A percentile compares a stretch with the other conserved stretches of the same genome.
These are phyloP conservation scores for Ecdyonurus torrentis DNA, from an alignment of 2,888 invertebrate genomes.

Conservation along the genomic window DNA sequence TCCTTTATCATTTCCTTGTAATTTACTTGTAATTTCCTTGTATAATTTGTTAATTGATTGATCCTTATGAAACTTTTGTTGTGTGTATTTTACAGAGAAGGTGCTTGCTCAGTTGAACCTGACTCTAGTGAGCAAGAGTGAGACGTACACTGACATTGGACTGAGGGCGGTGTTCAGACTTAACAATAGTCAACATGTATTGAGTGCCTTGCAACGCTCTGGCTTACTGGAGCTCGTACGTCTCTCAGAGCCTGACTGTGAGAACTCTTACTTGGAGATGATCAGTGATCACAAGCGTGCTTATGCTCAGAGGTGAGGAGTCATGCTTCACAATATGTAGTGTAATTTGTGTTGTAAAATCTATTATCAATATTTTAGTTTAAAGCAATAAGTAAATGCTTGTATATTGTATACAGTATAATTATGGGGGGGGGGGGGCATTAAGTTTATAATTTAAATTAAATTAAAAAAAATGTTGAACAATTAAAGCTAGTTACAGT, in stretches of 20 bases:
- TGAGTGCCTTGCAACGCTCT: conserved; percentile 79
- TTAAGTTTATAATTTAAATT: no score
- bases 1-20: not conserved
- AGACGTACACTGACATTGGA: conserved; percentile 67
- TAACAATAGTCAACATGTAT: conserved; percentile 87
- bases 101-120: conserved; percentile 80
- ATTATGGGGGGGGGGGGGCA: no score
- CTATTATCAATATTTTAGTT: no score
- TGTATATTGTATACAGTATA: no score
- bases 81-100: conserved; percentile 42
- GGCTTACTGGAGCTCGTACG: conserved; percentile 65
- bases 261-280: conserved; percentile 70
- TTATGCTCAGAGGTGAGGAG: conserved; percentile 43
- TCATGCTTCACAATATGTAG: no score
- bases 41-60: no score
- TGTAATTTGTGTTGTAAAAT: no score
- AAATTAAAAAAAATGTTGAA: no score
- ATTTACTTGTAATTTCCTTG: not conserved
- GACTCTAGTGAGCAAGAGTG: conserved; percentile 78
- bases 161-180: conserved; percentile 78
- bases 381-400: no score
- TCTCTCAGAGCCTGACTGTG: conserved; percentile 71
- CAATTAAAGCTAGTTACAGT: no score
- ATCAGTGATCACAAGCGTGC: conserved; percentile 66
- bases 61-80: not conserved